Evolutionary conservation across 2,888 invertebrate species (phyloP), one percentile per base, ranked within the genome.

Genomic region (Pyrocoelia pectoralis): DNA sequence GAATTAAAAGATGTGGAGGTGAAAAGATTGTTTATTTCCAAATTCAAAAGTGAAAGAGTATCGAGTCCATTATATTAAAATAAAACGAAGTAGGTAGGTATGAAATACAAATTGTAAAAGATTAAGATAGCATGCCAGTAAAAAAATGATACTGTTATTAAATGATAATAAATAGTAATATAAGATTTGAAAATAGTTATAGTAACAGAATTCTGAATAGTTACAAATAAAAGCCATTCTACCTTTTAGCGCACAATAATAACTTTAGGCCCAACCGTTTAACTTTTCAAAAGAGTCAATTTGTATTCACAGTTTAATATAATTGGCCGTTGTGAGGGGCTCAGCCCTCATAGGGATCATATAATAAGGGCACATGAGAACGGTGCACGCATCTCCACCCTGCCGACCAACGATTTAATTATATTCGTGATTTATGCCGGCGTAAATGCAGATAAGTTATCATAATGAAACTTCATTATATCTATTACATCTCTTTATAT

Each of bases 211-310:
- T 51, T 40, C 40, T 49, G 67, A 65, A 68, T 65, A 57, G 68
- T 62, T 68, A 67, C 65, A 68, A 69, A 65, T 65, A 61, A 54
- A 55, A 29, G 59, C 56, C 46, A 65, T 65, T 41, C 55, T 59
- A 65, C 52, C 65, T 65, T 58, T 66, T 66, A 66, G 56, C 58
- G 61, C 59, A 72, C 72, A 73, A 72, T 72, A 70, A 74, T 73
- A 72, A 70, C 72, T 74, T 67, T 72, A 77, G 76, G 74, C 79
- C 79, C 79, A 74, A 78, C 76, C 79, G 78, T 79, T 79, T 79
- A 78, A 73, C 77, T 76, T 76, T 77, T 78, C 71, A 78, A 79
- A 79, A 76, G 77, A 78, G 76, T 78, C 78, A 77, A 78, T 79
- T 79, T 79, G 77, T 79, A 79, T 79, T 78, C 77, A 77, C 74